Conservation (phyloP, 2,113 vertebrate genomes). For the Promerops cafer region DNA sequence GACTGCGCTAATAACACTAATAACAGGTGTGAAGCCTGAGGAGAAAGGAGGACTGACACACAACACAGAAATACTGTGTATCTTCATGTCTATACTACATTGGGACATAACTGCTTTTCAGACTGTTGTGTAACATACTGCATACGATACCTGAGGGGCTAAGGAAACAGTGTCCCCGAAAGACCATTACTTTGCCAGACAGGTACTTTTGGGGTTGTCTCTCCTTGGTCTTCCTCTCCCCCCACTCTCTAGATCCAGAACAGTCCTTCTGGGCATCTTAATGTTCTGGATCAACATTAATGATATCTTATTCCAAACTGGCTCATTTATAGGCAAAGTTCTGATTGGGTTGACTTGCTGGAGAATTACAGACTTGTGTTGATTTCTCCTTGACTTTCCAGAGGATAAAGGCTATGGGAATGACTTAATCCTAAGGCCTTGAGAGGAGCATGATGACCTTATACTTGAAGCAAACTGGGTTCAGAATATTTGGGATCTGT, state of each 20-base stretch:
- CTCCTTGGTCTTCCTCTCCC: background rate
- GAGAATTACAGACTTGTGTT: background rate
- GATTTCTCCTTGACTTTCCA: background rate
- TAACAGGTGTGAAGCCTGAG: background rate
- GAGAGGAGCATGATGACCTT: background rate
- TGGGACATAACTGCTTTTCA: background rate
- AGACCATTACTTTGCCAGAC: background rate
- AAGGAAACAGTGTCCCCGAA: background rate
- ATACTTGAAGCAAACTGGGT: background rate
- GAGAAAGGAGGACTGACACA: background rate
- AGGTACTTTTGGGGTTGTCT: background rate
- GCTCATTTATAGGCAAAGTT: background rate
- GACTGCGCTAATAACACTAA: background rate
- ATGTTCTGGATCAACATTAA: background rate
- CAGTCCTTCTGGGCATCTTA: background rate
- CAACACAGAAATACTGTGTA: background rate
- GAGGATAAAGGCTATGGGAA: background rate
- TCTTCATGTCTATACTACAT: background rate
- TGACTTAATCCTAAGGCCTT: background rate
- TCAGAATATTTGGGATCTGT: background rate
- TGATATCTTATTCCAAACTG: background rate
- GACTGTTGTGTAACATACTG: background rate
- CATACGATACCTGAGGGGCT: rapidly evolving
- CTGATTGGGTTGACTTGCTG: background rate
- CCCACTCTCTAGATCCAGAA: background rate